Evolutionary conservation across 2,113 vertebrate species (phyloP).

Genomic region (Mystacornis crossleyi): DNA sequence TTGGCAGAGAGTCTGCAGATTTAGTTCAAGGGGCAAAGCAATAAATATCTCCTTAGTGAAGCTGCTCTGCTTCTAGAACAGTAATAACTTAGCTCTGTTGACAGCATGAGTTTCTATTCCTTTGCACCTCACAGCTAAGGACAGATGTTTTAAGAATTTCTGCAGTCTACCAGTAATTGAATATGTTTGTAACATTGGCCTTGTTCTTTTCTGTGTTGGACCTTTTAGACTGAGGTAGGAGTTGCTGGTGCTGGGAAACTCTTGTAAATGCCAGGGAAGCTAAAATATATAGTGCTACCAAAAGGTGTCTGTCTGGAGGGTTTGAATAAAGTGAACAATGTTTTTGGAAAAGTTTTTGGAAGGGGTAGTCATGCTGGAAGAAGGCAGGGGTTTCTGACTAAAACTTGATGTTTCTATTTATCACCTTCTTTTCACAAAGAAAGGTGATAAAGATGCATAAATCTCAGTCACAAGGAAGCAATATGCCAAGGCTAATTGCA

Average conservation of each 20-base stretch:
- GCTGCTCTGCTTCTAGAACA: not conserved
- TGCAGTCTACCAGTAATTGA: not conserved
- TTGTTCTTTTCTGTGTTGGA: not conserved
- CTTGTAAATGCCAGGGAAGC: not conserved
- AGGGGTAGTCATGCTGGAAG: not conserved
- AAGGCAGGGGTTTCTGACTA: not conserved
- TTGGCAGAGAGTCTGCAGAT: not conserved
- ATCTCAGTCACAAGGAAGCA: not conserved
- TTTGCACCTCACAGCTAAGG: not conserved
- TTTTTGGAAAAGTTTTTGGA: not conserved
- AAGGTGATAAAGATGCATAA: not conserved
- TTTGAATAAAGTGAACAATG: not conserved
- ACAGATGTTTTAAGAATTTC: not conserved
- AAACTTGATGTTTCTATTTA: not conserved
- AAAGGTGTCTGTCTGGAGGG: not conserved
- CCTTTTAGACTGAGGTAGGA: not conserved
- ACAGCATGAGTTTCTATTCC: not conserved
- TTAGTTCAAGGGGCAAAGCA: not conserved
- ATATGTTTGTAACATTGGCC: not conserved
- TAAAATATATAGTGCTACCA: not conserved
- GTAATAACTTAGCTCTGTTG: not conserved
- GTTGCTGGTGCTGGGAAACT: not conserved
- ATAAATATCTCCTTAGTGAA: not conserved
- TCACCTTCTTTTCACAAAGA: not conserved
- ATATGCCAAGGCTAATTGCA: not conserved